Evolutionary conservation across 2,888 invertebrate genomes (phyloP), one percentile per base, ranked within the genome.

Genomic region (Mesorhabditis belari): DNA sequence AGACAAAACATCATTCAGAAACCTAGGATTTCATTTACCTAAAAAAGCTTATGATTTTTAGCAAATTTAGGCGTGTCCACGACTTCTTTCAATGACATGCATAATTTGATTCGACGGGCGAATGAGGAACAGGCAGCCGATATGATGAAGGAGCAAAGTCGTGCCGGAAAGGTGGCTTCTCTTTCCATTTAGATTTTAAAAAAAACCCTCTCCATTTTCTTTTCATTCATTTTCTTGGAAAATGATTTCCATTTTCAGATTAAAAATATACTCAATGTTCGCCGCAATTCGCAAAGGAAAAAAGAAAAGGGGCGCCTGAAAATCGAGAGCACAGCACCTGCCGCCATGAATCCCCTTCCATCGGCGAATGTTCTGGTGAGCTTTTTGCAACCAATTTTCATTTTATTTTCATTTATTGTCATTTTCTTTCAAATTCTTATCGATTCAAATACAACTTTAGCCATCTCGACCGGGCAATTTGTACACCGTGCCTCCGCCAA

Each of bases 71-170:
- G 67, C 49, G 71, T 73, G 17, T 66, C 67, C 9, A 65, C 69
- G 17, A 63, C 75, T 21, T 73, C 75, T 3, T 76, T 77, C 65
- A 70, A 74, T 56, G 75, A 77, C 57, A 77, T 77, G 76, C 73
- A 70, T 62, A 73, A 74, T 51, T 57, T 77, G 60, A 71, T 77
- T n/a, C 65, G 70, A 19, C 67, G 74, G 58, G 75, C 71, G 23
- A 75, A 75, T 54, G 73, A 74, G 58, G 71, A 69, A 60, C 68
- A 71, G 61, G 73, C 73, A 21, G 70, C 66, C 5, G 74, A 70
- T 4, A 63, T 74, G 69, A 70, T 71, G 74, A 69, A 67, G 57
- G 74, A 74, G 52, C n/a, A n/a, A n/a, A 67, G 69, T 52, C 64
- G 66, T 27, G 58, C 65, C 2, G 64, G 66, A 23, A 68, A 66